These are phyloP conservation scores for Mesoligia furuncula DNA, from an alignment of 2,888 invertebrate genomes.

Conservation along the genomic window DNA sequence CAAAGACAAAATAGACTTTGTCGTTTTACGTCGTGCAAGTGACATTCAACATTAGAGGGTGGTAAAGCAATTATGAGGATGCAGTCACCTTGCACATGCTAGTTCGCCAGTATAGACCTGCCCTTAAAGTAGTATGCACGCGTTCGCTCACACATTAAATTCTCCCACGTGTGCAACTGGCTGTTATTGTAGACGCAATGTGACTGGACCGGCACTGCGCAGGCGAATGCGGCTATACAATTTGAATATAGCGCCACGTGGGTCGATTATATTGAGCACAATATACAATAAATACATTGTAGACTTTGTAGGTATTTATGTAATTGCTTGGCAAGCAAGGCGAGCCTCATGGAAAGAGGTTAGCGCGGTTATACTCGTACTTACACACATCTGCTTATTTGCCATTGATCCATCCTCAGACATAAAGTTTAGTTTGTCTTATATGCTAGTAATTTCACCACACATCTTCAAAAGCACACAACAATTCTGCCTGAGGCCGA, in stretches of 20 bases:
- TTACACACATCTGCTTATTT: too few relatives aligned
- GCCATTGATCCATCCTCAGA: too few relatives aligned
- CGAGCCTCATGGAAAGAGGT: neutral
- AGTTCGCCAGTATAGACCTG: neutral
- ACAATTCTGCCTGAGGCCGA: too few relatives aligned
- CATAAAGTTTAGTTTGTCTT: too few relatives aligned
- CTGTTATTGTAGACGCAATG: conserved; percentile 37
- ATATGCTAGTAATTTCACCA: too few relatives aligned
- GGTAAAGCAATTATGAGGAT: neutral
- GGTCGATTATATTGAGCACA: neutral
- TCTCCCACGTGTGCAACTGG: conserved; percentile 28
- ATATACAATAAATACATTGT: neutral
- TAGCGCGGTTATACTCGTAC: too few relatives aligned
- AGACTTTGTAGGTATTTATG: neutral
- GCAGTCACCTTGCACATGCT: neutral
- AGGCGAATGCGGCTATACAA: conserved; percentile 3
- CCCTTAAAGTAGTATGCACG: conserved; percentile 2
- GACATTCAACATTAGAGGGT: neutral
- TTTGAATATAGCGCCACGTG: conserved; percentile 35
- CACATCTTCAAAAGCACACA: too few relatives aligned
- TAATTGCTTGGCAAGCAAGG: neutral
- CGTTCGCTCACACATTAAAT: conserved; percentile 15
- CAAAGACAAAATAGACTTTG: too few relatives aligned
- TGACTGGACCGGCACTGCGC: conserved; percentile 16
- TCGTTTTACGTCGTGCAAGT: too few relatives aligned